Base-by-base conservation (phyloP, 2,113 vertebrate genomes). In the Synchiropus splendidus region DNA sequence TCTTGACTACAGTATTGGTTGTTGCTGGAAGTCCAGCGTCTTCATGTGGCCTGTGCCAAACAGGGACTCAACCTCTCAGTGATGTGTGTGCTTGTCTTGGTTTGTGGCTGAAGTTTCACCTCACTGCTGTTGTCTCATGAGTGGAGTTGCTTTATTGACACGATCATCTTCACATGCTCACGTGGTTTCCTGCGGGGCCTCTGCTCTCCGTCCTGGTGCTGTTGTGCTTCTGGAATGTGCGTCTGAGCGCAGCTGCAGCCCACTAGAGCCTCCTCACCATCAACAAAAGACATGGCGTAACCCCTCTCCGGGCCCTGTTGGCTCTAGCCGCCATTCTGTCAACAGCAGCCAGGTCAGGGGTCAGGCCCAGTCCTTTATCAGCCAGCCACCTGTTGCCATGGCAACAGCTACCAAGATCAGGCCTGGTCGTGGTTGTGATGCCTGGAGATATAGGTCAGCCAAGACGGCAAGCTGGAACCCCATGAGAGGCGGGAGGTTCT, bases 231-330 rank as follows among this genome's bases (percentile, higher is more conserved):
- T 27, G 21, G 54, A 53, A 49, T 58, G 50, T 52, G n/a, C n/a
- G 34, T 63, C 41, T 10, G 37, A 10, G 12, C 63, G 77, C 71
- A 77, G 73, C 78, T 81, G 78, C 69, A 61, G 65, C 72, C 54
- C 46, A 62, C 55, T 42, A 54, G 55, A 61, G 60, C 72, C 75
- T 78, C 69, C 42, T 48, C 50, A 72, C 43, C 35, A 58, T 64
- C 57, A 82, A 81, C 79, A 83, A 81, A 80, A 72, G n/a, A n/a
- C n/a, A 51, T 70, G 18, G 42, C 54, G 57, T 54, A 56, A 21
- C 43, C 45, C 39, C 49, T 31, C 43, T 36, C 46, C 21, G n/a
- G n/a, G n/a, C 21, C 39, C 58, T 42, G 37, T 35, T 50, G 10
- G 37, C 50, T 18, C 32, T 49, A 10, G 30, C 51, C 44, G 41